Percentiles rank a stretch among this genome's conserved stretches.
Evolutionary conservation across 2,797 vertebrate species (phyloP).

Genomic region (Protonibea diacanthus): DNA sequence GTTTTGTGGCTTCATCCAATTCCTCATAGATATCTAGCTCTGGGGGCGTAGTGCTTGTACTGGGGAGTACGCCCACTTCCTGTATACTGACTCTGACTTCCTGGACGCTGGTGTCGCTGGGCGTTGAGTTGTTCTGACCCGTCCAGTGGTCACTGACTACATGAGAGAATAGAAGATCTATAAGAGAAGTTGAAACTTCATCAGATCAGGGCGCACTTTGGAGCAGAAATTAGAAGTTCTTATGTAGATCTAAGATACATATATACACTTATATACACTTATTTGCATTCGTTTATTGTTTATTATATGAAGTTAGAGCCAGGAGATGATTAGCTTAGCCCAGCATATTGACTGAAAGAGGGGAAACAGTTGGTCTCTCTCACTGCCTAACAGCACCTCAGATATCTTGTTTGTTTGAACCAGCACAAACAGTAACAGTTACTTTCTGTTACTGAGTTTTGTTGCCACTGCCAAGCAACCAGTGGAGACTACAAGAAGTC

Average conservation of each 20-base stretch:
- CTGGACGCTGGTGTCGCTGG: conserved; percentile 75
- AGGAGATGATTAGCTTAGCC: neutral
- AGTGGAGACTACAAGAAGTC: neutral
- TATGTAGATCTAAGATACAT: too few relatives aligned
- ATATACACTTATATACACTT: too few relatives aligned
- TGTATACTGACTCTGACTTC: conserved; percentile 84
- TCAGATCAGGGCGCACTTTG: conserved; percentile 70
- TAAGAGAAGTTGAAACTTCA: conserved; percentile 84
- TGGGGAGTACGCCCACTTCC: conserved; percentile 81
- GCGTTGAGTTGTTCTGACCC: conserved; percentile 80
- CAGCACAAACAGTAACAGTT: neutral
- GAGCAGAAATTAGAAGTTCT: conserved; percentile 14
- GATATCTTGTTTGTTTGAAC: neutral
- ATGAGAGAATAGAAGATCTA: conserved; percentile 87
- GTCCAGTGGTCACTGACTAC: conserved; percentile 91
- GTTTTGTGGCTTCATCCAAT: conserved; percentile 73
- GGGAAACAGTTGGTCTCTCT: neutral
- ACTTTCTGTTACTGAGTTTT: neutral
- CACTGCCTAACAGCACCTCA: neutral
- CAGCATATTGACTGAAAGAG: neutral
- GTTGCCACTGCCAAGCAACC: neutral
- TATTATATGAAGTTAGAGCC: neutral
- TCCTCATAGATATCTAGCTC: conserved; percentile 60
- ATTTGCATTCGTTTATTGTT: neutral
- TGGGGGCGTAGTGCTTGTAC: conserved; percentile 70